Evolutionary conservation across 1,140 invertebrate species (phyloP), one percentile per base, ranked within the genome.

Genomic region (Gyrodactylus salaris): DNA sequence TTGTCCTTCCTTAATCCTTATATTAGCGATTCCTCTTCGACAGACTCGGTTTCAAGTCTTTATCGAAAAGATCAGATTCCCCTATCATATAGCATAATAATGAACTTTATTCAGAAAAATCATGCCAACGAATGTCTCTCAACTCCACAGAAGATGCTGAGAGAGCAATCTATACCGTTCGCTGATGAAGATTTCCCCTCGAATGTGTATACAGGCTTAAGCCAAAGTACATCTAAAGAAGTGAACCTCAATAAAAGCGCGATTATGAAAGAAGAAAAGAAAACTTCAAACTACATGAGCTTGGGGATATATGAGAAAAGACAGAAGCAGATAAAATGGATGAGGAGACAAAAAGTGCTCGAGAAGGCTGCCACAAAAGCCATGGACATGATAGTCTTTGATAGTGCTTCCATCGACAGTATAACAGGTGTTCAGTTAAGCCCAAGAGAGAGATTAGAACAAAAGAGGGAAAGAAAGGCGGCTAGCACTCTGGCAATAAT

Each of bases 401-500:
- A 54, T 54, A 54, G 34, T 54, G 7, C 34, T 16, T 54, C 34
- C n/a, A 54, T 54, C n/a, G 34, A 54, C n/a, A 54, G 34, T n/a
- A 54, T 54, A 7, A 54, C 34, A 16, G 34, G 34, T 7, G 34
- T 54, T 16, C 34, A 54, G 34, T 54, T 54, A n/a, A 54, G 7
- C 7, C 34, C 34, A 16, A 7, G 34, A 54, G 34, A 54, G n/a
- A 54, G 34, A 54, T 20, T 73, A 20, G 26, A 68, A 26, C 72
- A 73, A 73, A 69, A 68, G 25, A 22, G 72, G 20, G 87, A 88
- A 76, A 87, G 85, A 0, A 88, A 89, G 81, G 89, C 88, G 0
- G 87, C 88, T 7, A 86, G 88, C 78, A 90, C 88, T 0, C 79
- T 91, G 26, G 87, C 87, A 19, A 81, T 83, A 22, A 82, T 83